These are phyloP conservation scores for Octodon degus DNA, from an alignment of 2,113 vertebrate species.

Conservation along the genomic window DNA sequence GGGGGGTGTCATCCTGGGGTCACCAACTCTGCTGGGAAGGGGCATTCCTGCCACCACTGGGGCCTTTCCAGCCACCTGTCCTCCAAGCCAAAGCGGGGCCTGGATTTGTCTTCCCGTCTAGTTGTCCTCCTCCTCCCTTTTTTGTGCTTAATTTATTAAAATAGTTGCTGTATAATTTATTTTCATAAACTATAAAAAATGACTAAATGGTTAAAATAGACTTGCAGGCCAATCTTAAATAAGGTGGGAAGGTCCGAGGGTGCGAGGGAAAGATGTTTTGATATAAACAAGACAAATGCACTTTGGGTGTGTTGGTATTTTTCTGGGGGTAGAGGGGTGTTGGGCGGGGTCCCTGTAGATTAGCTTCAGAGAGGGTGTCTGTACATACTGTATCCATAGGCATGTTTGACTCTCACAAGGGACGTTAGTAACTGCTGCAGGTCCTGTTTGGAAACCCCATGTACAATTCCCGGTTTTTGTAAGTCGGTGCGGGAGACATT, in stretches of 20 bases:
- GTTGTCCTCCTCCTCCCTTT: constrained; percentile 67
- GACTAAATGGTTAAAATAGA: constrained; percentile 85
- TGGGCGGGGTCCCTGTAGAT: constrained; percentile 79
- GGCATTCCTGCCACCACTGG: constrained; percentile 43
- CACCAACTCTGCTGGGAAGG: neutral
- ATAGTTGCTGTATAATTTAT: constrained; percentile 89
- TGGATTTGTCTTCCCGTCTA: constrained; percentile 77
- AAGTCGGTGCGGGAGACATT: constrained; percentile 81
- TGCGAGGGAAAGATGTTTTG: constrained; percentile 81
- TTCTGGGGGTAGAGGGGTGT: constrained; percentile 74
- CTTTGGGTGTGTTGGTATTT: constrained; percentile 86
- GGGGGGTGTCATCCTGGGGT: constrained; percentile 39
- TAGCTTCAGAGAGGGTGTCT: constrained; percentile 79
- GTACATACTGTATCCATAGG: constrained; percentile 86
- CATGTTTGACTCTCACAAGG: constrained; percentile 84
- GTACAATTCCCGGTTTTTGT: constrained; percentile 78
- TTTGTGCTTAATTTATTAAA: constrained; percentile 88
- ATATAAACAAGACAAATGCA: constrained; percentile 85
- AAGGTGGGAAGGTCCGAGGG: constrained; percentile 72
- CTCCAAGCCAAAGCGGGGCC: constrained; percentile 79
- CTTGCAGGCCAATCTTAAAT: constrained; percentile 86
- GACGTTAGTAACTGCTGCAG: constrained; percentile 83
- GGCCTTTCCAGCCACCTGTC: constrained; percentile 17
- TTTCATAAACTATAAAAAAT: constrained; percentile 87
- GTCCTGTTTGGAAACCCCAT: constrained; percentile 80